Percentiles rank a stretch among this genome's conserved stretches.
Conservation (phyloP, 2,113 vertebrate species). For the Alosa alosa region DNA sequence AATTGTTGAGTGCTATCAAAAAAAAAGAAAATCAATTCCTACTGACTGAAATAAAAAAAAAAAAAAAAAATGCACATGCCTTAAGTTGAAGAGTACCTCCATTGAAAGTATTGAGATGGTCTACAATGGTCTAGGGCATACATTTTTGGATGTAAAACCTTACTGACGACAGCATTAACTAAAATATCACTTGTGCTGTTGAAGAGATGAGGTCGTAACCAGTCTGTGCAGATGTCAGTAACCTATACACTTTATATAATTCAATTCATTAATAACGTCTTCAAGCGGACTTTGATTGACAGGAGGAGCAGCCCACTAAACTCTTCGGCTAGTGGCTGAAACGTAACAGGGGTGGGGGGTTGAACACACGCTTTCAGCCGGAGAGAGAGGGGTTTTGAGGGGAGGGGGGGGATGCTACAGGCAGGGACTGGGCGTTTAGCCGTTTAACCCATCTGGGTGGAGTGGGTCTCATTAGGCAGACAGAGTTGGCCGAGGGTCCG, state of each 20-base stretch:
- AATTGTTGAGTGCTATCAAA: not conserved
- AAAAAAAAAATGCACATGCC: not conserved
- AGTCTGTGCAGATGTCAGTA: slow-evolving; percentile 20
- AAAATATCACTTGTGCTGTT: not conserved
- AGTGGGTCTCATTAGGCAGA: slow-evolving; percentile 27
- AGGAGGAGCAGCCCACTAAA: not conserved
- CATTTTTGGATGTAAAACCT: not conserved
- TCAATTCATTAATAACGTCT: not conserved
- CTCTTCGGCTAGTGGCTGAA: not conserved
- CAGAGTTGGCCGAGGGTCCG: slow-evolving; percentile 24
- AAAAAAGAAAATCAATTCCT: not conserved
- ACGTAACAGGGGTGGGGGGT: not conserved
- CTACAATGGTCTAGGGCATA: not conserved
- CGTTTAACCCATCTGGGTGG: slow-evolving; percentile 1
- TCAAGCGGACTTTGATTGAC: not conserved
- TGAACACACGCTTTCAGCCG: not conserved
- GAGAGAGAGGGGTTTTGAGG: not conserved
- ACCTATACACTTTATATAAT: not conserved
- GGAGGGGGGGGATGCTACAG: not conserved
- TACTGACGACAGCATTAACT: not conserved
- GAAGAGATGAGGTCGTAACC: slow-evolving; percentile 6
- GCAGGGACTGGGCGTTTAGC: not conserved
- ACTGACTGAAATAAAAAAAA: not conserved
- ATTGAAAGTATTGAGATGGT: not conserved
- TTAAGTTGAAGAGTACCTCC: not conserved